Percentiles rank a stretch among this genome's conserved stretches.
These are phyloP conservation scores for Glyphotaelius pellucidus DNA, from an alignment of 2,888 invertebrate species.

Conservation along the genomic window DNA sequence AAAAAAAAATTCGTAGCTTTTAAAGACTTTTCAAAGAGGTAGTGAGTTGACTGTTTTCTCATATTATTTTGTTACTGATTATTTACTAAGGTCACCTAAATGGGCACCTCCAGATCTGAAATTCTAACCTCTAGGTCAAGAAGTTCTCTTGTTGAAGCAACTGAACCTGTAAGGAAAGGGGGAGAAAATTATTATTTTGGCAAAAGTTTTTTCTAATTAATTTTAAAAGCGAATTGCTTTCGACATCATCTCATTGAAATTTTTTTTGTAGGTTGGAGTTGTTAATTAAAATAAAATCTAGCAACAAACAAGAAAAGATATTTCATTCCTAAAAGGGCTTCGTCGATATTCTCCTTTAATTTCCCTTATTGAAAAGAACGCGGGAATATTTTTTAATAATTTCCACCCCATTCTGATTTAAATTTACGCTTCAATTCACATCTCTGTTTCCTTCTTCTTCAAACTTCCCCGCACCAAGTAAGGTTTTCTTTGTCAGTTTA, in stretches of 20 bases:
- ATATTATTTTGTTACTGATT: too few species aligned
- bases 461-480: constrained; percentile 36
- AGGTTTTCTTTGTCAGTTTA: constrained; percentile 49
- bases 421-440: constrained; percentile 48
- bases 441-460: constrained; percentile 38
- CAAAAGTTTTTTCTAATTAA: not conserved
- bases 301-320: not conserved
- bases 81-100: not conserved
- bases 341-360: constrained; percentile 16
- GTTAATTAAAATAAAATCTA: not conserved
- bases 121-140: not conserved
- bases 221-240: not conserved
- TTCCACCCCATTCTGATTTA: constrained; percentile 44
- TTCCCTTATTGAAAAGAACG: constrained; percentile 45
- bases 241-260: not conserved
- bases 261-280: not conserved
- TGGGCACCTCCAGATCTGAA: not conserved
- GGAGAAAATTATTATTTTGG: not conserved
- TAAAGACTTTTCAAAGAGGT: too few species aligned
- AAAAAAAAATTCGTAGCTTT: too few species aligned
- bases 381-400: constrained; percentile 45
- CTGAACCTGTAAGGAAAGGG: not conserved
- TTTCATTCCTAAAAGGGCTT: not conserved
- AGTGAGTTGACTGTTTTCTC: too few species aligned
- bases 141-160: not conserved